These are phyloP conservation scores for Mesembrinibis cayennensis DNA, from an alignment of 2,113 vertebrate genomes.

Conservation along the genomic window DNA sequence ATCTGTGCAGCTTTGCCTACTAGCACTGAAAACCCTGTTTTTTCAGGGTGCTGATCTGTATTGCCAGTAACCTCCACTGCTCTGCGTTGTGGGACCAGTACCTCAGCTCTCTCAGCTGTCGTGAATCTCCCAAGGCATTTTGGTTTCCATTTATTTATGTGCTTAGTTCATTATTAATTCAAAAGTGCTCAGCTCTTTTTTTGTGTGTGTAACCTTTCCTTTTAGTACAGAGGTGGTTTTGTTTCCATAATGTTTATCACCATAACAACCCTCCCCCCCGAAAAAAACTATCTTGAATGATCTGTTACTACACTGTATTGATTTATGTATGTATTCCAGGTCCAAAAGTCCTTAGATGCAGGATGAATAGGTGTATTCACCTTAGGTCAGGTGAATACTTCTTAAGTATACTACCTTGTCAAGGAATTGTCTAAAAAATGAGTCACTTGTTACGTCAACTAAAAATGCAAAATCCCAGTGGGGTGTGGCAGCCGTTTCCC, in stretches of 20 bases:
- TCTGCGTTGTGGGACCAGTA: background rate
- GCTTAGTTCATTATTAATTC: background rate
- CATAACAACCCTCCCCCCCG: background rate
- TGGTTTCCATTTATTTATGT: background rate
- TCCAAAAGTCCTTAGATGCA: background rate
- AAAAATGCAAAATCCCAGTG: background rate
- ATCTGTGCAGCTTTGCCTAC: background rate
- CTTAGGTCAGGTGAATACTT: background rate
- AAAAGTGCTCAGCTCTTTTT: background rate
- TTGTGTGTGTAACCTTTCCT: background rate
- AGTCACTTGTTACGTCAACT: background rate
- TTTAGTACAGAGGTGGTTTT: rapidly evolving
- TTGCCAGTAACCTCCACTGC: background rate
- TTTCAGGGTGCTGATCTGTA: background rate
- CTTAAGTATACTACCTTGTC: background rate
- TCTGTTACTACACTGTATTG: background rate
- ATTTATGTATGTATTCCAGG: background rate
- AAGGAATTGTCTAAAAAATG: background rate
- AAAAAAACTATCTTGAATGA: background rate
- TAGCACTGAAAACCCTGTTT: background rate
- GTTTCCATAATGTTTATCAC: background rate
- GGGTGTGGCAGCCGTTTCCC: background rate
- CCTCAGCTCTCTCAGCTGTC: background rate
- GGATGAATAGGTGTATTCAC: background rate
- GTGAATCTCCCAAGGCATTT: background rate